Conservation (phyloP, 2,888 invertebrate species). For the Nemotelus nigrinus region DNA sequence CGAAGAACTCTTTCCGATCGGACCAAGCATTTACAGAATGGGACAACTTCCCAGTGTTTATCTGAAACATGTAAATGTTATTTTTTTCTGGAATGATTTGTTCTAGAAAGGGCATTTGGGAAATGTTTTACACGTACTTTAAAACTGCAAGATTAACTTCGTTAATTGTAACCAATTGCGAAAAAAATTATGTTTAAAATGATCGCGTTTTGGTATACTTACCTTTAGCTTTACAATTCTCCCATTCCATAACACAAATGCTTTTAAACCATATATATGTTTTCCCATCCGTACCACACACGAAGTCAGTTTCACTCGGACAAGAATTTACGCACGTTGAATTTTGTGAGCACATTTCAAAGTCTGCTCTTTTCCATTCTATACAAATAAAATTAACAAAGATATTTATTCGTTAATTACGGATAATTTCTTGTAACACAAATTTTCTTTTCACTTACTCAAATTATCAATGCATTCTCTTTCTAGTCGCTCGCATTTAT, state of each 20-base stretch:
- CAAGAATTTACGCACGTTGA: not conserved
- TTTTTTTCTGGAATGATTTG: not conserved
- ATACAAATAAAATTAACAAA: not conserved
- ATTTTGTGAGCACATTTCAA: not conserved
- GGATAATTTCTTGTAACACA: not conserved
- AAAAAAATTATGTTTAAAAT: not conserved
- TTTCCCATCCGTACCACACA: conserved; percentile 1
- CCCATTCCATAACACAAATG: not conserved
- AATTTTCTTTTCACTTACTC: not conserved
- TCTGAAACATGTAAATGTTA: not conserved
- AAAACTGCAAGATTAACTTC: not conserved
- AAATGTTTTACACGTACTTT: not conserved
- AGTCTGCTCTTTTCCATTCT: conserved; percentile 13
- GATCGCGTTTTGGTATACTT: not conserved
- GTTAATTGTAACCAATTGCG: not conserved
- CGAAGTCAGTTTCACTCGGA: not conserved
- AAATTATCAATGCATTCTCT: not conserved
- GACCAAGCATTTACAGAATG: not conserved
- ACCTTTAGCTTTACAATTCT: not conserved
- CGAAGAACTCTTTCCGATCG: not conserved
- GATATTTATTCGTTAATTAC: not conserved
- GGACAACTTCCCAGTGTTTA: not conserved
- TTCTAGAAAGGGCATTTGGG: not conserved
- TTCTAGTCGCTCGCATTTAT: not conserved
- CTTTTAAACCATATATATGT: not conserved